Percentiles rank a stretch among this genome's conserved stretches.
Conservation (phyloP, 2,888 invertebrate genomes). For the Drosophila pegasa region DNA sequence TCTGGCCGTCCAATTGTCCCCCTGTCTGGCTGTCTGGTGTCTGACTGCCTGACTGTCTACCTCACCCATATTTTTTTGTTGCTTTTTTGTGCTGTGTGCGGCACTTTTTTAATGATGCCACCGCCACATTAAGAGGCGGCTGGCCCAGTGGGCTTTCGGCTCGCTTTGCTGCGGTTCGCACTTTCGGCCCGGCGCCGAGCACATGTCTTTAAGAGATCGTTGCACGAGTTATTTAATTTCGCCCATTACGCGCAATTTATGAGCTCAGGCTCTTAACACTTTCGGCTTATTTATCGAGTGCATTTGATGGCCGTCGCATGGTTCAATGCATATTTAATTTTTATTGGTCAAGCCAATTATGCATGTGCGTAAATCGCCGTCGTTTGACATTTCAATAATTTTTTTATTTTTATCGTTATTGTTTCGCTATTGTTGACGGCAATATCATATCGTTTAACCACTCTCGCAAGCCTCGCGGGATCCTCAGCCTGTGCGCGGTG, state of each 20-base stretch:
- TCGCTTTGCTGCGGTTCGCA: slow-evolving; percentile 41
- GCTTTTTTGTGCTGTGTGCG: slow-evolving; percentile 47
- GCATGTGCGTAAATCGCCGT: slow-evolving; percentile 43
- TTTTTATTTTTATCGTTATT: slow-evolving; percentile 67
- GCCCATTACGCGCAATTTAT: slow-evolving; percentile 48
- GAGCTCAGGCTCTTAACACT: slow-evolving; percentile 33
- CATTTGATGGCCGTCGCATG: slow-evolving; percentile 53
- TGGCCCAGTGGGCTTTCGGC: slow-evolving; percentile 26
- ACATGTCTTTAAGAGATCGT: slow-evolving; percentile 44
- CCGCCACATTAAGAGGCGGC: slow-evolving; percentile 23
- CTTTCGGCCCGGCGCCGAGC: slow-evolving; percentile 33
- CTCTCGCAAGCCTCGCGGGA: not conserved
- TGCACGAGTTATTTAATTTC: slow-evolving; percentile 34
- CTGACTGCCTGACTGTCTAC: slow-evolving; percentile 32
- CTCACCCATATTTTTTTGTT: slow-evolving; percentile 10
- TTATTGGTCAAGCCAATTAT: slow-evolving; percentile 67
- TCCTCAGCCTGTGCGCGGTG: slow-evolving; percentile 8
- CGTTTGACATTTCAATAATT: slow-evolving; percentile 62
- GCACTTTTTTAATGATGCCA: slow-evolving; percentile 58
- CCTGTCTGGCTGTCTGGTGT: slow-evolving; percentile 39
- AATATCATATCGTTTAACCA: slow-evolving; percentile 37
- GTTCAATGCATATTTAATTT: slow-evolving; percentile 53
- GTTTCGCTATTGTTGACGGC: slow-evolving; percentile 44
- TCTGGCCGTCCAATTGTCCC: slow-evolving; percentile 37
- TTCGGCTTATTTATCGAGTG: slow-evolving; percentile 55